Evolutionary conservation across 1,140 invertebrate species (phyloP).

Genomic region (Drosophila eugracilis): DNA sequence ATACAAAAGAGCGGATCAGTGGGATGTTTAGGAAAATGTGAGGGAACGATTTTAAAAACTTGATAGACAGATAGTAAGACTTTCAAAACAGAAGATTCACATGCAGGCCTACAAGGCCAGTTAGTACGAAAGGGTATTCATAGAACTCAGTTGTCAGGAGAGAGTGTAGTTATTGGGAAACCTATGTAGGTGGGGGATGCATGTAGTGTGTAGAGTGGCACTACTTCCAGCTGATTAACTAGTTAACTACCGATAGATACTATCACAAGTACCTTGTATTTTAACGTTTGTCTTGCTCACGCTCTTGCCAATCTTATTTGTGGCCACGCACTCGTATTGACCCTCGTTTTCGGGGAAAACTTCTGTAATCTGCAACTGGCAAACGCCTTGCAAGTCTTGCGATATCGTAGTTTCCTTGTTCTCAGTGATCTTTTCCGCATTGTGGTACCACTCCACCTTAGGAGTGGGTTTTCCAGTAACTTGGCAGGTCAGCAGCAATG

Average conservation of each 20-base stretch:
- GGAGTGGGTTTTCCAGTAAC: slow-evolving; percentile 93
- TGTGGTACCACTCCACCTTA: slow-evolving; percentile 92
- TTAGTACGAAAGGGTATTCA: slow-evolving; percentile 54
- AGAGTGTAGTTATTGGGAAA: slow-evolving; percentile 62
- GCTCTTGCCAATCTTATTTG: slow-evolving; percentile 94
- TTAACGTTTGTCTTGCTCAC: slow-evolving; percentile 91
- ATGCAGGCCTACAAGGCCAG: slow-evolving; percentile 55
- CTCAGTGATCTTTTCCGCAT: slow-evolving; percentile 89
- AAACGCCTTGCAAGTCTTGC: slow-evolving; percentile 91
- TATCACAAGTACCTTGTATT: slow-evolving; percentile 90
- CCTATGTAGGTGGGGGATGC: slow-evolving; percentile 54
- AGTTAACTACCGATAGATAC: slow-evolving; percentile 52
- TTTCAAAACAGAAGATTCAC: slow-evolving; percentile 39
- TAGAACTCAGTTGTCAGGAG: slow-evolving; percentile 31
- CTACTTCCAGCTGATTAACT: slow-evolving; percentile 52
- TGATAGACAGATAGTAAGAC: slow-evolving; percentile 24
- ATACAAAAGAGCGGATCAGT: slow-evolving; percentile 48
- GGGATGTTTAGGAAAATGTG: background rate
- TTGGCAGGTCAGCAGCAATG: slow-evolving; percentile 91
- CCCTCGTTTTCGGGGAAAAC: slow-evolving; percentile 97
- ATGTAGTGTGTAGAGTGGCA: slow-evolving; percentile 50
- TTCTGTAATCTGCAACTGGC: slow-evolving; percentile 94
- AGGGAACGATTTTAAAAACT: slow-evolving; percentile 14
- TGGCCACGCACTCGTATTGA: slow-evolving; percentile 92
- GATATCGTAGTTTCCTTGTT: slow-evolving; percentile 92